phyloP scores from a whole-genome alignment of 2,797 vertebrate species.

The Pachyuromys duprasi region DNA sequence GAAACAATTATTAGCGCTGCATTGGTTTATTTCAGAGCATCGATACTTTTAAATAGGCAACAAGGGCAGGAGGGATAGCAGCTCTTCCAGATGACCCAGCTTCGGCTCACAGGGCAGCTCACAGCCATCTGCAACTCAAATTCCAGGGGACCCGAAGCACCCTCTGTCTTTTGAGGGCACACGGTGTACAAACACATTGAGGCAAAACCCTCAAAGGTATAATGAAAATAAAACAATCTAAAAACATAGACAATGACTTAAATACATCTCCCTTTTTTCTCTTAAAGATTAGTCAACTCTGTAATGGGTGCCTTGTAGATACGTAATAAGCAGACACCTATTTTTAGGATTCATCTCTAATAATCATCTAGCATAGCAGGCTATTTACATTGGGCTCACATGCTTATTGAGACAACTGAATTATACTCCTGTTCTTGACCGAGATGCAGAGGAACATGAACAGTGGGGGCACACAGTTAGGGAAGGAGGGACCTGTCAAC shows the following conservation, averaged over 20 bases:
- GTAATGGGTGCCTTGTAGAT: conserved; percentile 67
- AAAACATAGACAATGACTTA: conserved; percentile 40
- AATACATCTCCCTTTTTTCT: conserved; percentile 26
- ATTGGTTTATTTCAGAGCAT: conserved; percentile 41
- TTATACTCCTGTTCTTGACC: conserved; percentile 58
- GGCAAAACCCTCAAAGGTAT: neutral
- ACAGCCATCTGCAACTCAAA: neutral
- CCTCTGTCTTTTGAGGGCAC: neutral
- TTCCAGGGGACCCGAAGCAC: neutral
- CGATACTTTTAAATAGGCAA: neutral
- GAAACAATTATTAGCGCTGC: conserved; percentile 9
- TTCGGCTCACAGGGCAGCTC: neutral
- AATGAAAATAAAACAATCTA: neutral
- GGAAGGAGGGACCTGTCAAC: neutral
- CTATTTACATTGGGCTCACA: conserved; percentile 53
- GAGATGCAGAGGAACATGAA: neutral
- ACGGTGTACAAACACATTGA: neutral
- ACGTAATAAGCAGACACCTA: conserved; percentile 61
- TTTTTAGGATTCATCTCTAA: conserved; percentile 73
- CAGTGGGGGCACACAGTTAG: neutral
- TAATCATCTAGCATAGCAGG: conserved; percentile 44
- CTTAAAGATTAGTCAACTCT: conserved; percentile 57
- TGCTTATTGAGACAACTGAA: conserved; percentile 61
- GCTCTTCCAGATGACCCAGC: neutral
- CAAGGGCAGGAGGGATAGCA: neutral